Evolutionary conservation across 2,113 vertebrate genomes (phyloP), one percentile per base, ranked within the genome.

Genomic region (Ptilorrhoa leucosticta): DNA sequence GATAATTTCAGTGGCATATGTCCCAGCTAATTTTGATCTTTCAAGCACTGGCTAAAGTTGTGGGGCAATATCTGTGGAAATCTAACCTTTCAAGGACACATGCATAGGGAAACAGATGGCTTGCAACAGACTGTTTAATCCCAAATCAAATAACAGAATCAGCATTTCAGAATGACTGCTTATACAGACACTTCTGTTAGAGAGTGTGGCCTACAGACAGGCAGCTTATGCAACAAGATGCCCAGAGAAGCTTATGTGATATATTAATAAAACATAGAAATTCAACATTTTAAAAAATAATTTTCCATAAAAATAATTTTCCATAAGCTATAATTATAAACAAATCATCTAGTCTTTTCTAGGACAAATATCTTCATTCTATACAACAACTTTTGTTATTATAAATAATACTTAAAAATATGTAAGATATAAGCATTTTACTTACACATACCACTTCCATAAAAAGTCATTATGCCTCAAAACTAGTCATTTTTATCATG

Each of bases 131-230:
- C 97, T 98, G 97, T 97, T 98, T 98, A 98, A 98, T 98, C 98
- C 97, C 98, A 98, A 98, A 98, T 98, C 98, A 98, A 98, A 98
- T 98, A 98, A 97, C 95, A 97, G 96, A 98, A 98, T 98, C 98
- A 98, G 98, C 98, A 98, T 94, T 98, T 98, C 97, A 97, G 97
- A 93, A 97, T 1, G 73, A 97, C 94, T 98, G 97, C 96, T 98
- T 98, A 95, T 98, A 95, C 78, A 96, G 97, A 98, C 97, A 97
- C 90, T 98, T 98, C 94, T 97, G 95, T 97, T 96, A 93, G 81
- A 94, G 91, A 95, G 51, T 60, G 87, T 94, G 88, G 94, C 94
- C 94, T 91, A 90, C 61, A 97, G 94, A 95, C 92, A 86, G 72
- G 79, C 92, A 93, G 93, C 56, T 97, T 91, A 95, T 89, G 89